Evolutionary conservation across 2,888 invertebrate species (phyloP), one percentile per base, ranked within the genome.

Genomic region (Nipponacmea schrenckii): DNA sequence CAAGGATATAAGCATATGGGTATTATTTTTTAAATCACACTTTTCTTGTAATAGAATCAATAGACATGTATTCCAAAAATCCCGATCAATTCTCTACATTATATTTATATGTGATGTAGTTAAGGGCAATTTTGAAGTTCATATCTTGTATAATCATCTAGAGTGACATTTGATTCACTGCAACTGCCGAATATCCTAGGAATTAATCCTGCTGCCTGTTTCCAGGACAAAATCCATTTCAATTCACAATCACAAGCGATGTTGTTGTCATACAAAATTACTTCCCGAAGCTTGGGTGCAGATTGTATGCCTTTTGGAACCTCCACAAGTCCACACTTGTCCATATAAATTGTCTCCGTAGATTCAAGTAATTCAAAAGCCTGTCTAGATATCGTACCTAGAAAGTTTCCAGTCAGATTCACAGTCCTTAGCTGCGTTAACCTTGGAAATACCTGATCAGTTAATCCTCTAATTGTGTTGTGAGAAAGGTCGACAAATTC

Each of bases 241-340:
- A 71, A 48, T 15, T 63, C 48, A 20, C 71, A 71, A 48, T 71
- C 67, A 24, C 71, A 71, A 7, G 62, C 26, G 20, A 71, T 71
- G 20, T 17, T 44, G 65, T 71, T 71, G 26, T 45, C 27, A 48
- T 71, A 63, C 27, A 71, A 64, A 8, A 62, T 45, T 17, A 71
- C 67, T 46, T 67, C n/a, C 27, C 31, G 63, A 44, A 67, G 62
- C 15, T 44, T 67, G 26, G 62, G 44, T 15, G 71, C 50, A 46
- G 66, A 71, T n/a, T 71, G 62, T 5, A 71, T 46, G 20, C 67
- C 71, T 17, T 46, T 71, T 39, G 71, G 71, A 15, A 71, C 67
- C 12, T 39, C 63, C 27, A 24, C 50, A 3, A 71, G 39, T n/a
- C 67, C 71, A 63, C 71, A 71, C 20, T 50, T 67, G 45, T 71